phyloP scores from a whole-genome alignment of 2,113 vertebrate species.

The Bombycilla garrulus region DNA sequence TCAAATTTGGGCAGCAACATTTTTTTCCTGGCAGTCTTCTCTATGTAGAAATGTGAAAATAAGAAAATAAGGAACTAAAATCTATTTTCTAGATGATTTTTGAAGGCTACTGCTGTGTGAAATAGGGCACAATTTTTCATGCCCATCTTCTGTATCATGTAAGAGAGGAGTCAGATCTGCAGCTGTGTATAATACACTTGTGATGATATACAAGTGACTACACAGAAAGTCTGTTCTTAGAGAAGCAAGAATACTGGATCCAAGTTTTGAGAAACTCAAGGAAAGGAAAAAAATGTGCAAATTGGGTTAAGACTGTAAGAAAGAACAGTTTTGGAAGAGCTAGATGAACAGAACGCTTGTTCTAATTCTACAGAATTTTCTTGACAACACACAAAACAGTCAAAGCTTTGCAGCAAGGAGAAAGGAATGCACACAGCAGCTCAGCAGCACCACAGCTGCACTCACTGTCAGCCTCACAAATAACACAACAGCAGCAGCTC shows the following conservation, averaged over 20 bases:
- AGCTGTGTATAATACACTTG: background rate
- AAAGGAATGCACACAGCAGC: fast-evolving
- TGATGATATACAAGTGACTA: background rate
- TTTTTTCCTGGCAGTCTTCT: background rate
- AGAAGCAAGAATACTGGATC: background rate
- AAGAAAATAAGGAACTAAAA: background rate
- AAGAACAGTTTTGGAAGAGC: background rate
- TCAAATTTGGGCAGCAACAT: fast-evolving
- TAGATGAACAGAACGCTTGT: background rate
- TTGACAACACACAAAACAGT: background rate
- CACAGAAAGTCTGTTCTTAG: background rate
- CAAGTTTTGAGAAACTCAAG: background rate
- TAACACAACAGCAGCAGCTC: background rate
- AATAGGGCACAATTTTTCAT: background rate
- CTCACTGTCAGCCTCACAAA: background rate
- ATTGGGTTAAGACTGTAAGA: background rate
- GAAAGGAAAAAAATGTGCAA: background rate
- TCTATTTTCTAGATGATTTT: background rate
- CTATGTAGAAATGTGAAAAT: background rate
- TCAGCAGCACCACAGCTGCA: background rate
- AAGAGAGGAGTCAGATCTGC: background rate
- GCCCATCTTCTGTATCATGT: background rate
- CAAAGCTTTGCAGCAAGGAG: background rate
- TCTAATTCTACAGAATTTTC: background rate
- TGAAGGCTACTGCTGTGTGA: background rate